Evolutionary conservation across 2,888 invertebrate genomes (phyloP), one percentile per base, ranked within the genome.

Genomic region (Mesopsocus fuscifrons): DNA sequence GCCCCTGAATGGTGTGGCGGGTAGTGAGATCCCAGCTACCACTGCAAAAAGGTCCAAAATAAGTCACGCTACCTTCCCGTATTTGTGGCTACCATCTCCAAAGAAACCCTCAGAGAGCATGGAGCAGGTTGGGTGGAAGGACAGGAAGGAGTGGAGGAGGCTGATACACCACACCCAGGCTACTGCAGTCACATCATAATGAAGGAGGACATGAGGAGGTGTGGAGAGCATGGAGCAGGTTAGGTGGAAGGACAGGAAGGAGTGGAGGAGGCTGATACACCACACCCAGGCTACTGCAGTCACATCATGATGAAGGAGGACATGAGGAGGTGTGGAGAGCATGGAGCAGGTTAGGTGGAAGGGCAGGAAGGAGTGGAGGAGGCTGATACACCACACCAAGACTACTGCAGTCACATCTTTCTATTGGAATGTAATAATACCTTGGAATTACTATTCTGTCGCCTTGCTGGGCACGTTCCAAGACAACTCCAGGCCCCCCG

Each of bases 21-120:
- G 54, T 54, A 2, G 54, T 52, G 3, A 62, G 63, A 48, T 59
- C 54, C 3, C 53, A 50, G 48, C 54, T 55, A 52, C 53, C 57
- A 46, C 61, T 55, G n/a, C n/a, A 26, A 26, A 26, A 26, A 9
- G 11, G 6, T 26, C 6, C 26, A 26, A 11, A 26, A 26, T 26
- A 26, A 26, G 11, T 26, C 6, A 9, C 6, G 6, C 6, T n/a
- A n/a, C n/a, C n/a, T n/a, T n/a, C n/a, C n/a, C n/a, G n/a, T n/a
- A n/a, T n/a, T n/a, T n/a, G n/a, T n/a, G n/a, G n/a, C n/a, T n/a
- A n/a, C n/a, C n/a, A n/a, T n/a, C n/a, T n/a, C n/a, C n/a, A n/a
- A n/a, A n/a, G n/a, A n/a, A n/a, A n/a, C n/a, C n/a, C n/a, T n/a
- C n/a, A n/a, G n/a, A n/a, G n/a, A n/a, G n/a, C n/a, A n/a, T n/a